A percentile compares a stretch with the other conserved stretches of the same genome.
phyloP scores from a whole-genome alignment of 1,140 invertebrate genomes.

The Portunus trituberculatus region DNA sequence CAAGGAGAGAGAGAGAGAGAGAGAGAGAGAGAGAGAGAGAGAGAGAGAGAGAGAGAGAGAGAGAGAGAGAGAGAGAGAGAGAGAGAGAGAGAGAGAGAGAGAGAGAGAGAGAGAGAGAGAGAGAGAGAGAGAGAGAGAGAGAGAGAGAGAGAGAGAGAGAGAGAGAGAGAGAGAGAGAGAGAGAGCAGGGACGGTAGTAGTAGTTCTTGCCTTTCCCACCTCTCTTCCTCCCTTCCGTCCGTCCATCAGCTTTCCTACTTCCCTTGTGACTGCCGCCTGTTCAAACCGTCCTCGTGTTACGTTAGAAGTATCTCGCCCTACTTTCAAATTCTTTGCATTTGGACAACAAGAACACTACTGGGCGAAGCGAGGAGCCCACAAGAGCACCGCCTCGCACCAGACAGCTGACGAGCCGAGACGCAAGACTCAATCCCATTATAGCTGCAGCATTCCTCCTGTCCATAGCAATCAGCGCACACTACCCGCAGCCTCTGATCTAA shows the following conservation, averaged over 20 bases:
- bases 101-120: too few species aligned
- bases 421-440: not conserved
- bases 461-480: not conserved
- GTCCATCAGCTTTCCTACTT: not conserved
- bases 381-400: not conserved
- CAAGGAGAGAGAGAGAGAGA: too few species aligned
- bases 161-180: too few species aligned
- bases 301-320: not conserved
- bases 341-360: not conserved
- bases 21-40: too few species aligned
- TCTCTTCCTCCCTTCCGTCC: not conserved
- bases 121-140: too few species aligned
- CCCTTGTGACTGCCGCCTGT: not conserved
- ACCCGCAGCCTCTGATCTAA: not conserved
- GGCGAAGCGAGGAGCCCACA: not conserved
- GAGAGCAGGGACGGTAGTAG: not conserved
- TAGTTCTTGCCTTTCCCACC: not conserved
- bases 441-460: not conserved
- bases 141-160: too few species aligned
- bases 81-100: too few species aligned
- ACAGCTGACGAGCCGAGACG: not conserved
- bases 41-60: too few species aligned
- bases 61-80: too few species aligned
- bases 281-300: not conserved
- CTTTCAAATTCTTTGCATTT: not conserved